Percentiles rank a stretch among this genome's conserved stretches.
Evolutionary conservation across 1,140 invertebrate genomes (phyloP).

Genomic region (Chymomyza costata): DNA sequence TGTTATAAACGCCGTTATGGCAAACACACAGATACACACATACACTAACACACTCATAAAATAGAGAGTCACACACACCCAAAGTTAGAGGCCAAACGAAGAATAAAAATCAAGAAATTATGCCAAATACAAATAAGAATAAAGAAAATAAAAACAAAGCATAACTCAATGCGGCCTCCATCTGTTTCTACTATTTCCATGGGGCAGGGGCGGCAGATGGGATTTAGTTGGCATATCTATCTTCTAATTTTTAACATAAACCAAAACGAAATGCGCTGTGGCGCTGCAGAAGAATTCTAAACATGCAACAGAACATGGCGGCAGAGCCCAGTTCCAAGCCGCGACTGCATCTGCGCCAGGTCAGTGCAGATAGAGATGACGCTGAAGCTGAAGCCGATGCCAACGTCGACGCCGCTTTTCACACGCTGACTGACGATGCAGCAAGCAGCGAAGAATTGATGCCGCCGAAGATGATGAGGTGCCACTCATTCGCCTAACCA

Average conservation of each 20-base stretch:
- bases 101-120: constrained; percentile 49
- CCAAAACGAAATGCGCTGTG: constrained; percentile 25
- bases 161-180: no score
- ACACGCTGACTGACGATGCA: constrained; percentile 59
- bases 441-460: constrained; percentile 59
- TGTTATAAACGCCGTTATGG: constrained; percentile 62
- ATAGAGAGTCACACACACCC: neutral
- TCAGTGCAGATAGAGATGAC: constrained; percentile 13
- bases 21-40: constrained; percentile 9
- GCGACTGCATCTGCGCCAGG: constrained; percentile 2
- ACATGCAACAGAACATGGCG: constrained; percentile 39
- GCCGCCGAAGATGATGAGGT: constrained; percentile 64
- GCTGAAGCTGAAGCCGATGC: neutral
- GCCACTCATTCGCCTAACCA: no score
- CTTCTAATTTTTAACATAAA: neutral
- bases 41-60: constrained; percentile 7
- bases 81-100: neutral
- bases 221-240: no score
- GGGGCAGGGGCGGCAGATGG: no score
- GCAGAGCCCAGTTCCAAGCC: constrained; percentile 6
- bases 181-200: no score
- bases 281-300: constrained; percentile 39
- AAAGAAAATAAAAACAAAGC: no score
- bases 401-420: constrained; percentile 25
- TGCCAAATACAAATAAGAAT: constrained; percentile 42